These are phyloP conservation scores for Nipponacmea schrenckii DNA, from an alignment of 2,888 invertebrate species.

Conservation along the genomic window DNA sequence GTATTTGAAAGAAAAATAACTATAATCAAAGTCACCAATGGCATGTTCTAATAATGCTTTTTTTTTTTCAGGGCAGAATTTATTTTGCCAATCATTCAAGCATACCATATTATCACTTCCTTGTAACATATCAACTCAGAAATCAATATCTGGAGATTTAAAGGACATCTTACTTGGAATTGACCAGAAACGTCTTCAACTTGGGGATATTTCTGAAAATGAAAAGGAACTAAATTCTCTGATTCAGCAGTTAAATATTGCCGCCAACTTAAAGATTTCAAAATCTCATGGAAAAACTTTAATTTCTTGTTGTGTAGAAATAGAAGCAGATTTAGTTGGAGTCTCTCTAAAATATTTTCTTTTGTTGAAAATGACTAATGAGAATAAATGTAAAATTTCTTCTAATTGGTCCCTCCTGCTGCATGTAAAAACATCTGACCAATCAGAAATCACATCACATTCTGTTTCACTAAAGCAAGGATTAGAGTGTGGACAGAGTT, in stretches of 20 bases:
- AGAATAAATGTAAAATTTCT: not conserved
- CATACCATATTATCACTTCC: not conserved
- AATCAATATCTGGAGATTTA: not conserved
- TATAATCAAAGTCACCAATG: no score
- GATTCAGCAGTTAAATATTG: slow-evolving; percentile 7
- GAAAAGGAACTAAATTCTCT: slow-evolving; percentile 1
- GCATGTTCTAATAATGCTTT: no score
- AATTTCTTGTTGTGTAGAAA: not conserved
- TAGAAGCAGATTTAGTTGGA: not conserved
- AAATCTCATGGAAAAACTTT: not conserved
- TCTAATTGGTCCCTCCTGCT: not conserved
- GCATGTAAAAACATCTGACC: not conserved
- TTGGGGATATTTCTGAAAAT: not conserved
- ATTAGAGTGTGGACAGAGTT: not conserved
- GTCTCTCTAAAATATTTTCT: not conserved
- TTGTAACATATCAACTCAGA: not conserved
- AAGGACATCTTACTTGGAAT: slow-evolving; percentile 10
- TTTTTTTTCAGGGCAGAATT: no score
- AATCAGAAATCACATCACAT: not conserved
- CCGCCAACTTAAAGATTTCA: not conserved
- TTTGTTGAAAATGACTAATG: not conserved
- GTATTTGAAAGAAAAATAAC: no score
- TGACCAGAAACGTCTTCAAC: not conserved
- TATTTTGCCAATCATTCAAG: not conserved
- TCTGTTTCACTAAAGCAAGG: not conserved